These are phyloP conservation scores for Brachyptera putata DNA, from an alignment of 2,888 invertebrate genomes.

Conservation along the genomic window DNA sequence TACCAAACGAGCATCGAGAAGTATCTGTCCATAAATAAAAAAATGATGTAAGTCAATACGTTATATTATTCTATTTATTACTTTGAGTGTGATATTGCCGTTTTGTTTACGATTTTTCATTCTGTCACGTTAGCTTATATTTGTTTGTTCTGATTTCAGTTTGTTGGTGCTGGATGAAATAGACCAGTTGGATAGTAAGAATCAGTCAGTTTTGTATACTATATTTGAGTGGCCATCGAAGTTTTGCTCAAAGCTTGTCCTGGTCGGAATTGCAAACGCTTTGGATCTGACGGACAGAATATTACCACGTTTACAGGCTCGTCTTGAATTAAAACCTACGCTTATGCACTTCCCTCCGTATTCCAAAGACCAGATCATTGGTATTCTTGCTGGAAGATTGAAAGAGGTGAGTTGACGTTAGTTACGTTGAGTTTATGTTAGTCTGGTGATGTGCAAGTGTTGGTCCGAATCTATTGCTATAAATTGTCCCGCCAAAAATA, in stretches of 20 bases:
- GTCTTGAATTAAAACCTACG: slow-evolving; percentile 65
- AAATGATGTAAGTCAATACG: slow-evolving; percentile 61
- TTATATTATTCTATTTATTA: neutral
- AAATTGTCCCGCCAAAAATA: no score
- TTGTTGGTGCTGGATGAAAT: slow-evolving; percentile 91
- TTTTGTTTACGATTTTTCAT: neutral
- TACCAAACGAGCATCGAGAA: slow-evolving; percentile 63
- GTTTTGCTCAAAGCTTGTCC: slow-evolving; percentile 61
- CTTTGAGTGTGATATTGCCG: no score
- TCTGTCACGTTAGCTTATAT: no score
- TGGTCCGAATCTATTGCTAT: no score
- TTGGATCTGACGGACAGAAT: slow-evolving; percentile 89
- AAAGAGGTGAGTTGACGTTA: slow-evolving; percentile 46
- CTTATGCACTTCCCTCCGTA: slow-evolving; percentile 91
- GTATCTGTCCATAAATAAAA: slow-evolving; percentile 60
- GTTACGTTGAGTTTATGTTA: no score
- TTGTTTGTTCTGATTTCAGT: slow-evolving; percentile 43
- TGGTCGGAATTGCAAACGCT: slow-evolving; percentile 93
- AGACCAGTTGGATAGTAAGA: slow-evolving; percentile 82
- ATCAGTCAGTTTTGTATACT: slow-evolving; percentile 83
- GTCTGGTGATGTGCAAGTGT: no score
- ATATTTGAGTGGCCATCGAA: slow-evolving; percentile 90
- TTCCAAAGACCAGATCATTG: slow-evolving; percentile 79
- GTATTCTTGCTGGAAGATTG: slow-evolving; percentile 78
- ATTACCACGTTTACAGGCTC: slow-evolving; percentile 78